These are phyloP conservation scores for Clarias pachynema DNA, from an alignment of 2,797 vertebrate genomes.

Conservation along the genomic window DNA sequence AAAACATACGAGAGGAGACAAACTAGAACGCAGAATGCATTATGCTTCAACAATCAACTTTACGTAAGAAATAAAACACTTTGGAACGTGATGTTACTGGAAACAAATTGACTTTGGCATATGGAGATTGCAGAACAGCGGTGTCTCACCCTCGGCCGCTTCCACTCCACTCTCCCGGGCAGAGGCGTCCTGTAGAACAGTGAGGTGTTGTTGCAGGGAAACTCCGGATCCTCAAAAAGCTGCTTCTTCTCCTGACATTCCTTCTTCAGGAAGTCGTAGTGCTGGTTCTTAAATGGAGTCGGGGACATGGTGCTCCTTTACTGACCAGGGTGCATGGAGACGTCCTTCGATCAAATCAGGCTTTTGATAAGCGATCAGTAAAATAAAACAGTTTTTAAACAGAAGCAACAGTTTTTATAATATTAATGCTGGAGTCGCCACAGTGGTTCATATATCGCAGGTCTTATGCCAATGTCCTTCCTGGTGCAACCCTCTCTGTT, in stretches of 20 bases:
- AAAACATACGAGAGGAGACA: background rate
- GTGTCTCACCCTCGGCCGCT: conserved; percentile 79
- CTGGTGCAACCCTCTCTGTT: too few species aligned
- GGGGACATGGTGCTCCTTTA: conserved; percentile 73
- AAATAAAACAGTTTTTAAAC: background rate
- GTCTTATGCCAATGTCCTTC: too few species aligned
- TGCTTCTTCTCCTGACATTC: conserved; percentile 74
- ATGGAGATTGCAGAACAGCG: background rate
- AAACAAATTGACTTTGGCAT: background rate
- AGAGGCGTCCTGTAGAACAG: conserved; percentile 79
- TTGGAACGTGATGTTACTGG: background rate
- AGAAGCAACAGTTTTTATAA: background rate
- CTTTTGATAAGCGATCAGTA: background rate
- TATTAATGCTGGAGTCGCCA: background rate
- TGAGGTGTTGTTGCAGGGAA: conserved; percentile 81
- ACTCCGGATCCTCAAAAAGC: conserved; percentile 89
- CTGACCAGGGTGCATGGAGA: background rate
- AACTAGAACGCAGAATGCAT: background rate
- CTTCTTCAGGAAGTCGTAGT: conserved; percentile 81
- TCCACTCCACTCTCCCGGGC: conserved; percentile 83
- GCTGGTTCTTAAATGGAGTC: conserved; percentile 80
- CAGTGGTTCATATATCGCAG: too few species aligned
- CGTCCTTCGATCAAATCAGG: background rate
- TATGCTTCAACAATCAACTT: background rate
- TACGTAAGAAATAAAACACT: background rate